Evolutionary conservation across 2,113 vertebrate species (phyloP).

Genomic region (Hassar affinis): DNA sequence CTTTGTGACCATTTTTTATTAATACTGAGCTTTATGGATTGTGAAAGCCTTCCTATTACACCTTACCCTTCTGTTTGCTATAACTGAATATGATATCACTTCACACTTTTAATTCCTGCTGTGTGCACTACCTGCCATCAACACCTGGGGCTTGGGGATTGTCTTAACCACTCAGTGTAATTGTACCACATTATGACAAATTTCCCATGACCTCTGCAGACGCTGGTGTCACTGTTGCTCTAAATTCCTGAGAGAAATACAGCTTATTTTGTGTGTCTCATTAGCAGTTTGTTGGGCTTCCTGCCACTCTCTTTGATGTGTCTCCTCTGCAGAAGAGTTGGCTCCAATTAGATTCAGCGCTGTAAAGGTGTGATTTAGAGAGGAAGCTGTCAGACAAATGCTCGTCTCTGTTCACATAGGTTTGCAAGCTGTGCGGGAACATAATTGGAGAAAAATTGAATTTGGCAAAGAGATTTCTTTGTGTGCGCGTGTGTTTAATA

Average conservation of each 20-base stretch:
- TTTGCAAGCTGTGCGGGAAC: background rate
- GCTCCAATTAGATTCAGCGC: constrained; percentile 25
- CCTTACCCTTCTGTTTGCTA: background rate
- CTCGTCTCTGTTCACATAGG: constrained; percentile 7
- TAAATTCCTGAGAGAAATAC: background rate
- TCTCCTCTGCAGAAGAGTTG: constrained; percentile 33
- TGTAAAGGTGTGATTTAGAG: constrained; percentile 30
- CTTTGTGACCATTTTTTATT: background rate
- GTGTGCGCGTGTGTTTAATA: background rate
- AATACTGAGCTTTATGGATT: background rate
- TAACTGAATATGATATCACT: constrained; percentile 3
- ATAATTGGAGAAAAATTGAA: constrained; percentile 12
- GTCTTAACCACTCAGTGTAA: background rate
- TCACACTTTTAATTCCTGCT: background rate
- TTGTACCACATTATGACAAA: constrained; percentile 25
- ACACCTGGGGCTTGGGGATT: background rate
- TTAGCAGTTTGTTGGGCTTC: constrained; percentile 35
- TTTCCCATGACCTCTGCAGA: constrained; percentile 11
- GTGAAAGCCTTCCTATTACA: background rate
- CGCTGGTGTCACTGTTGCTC: constrained; percentile 1
- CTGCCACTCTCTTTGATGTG: constrained; percentile 27
- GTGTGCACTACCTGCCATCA: background rate
- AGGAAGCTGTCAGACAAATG: constrained; percentile 31
- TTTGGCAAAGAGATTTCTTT: background rate
- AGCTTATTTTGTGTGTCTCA: constrained; percentile 20